Base-by-base conservation (phyloP, 2,888 invertebrate genomes). In the Cephus spinipes region DNA sequence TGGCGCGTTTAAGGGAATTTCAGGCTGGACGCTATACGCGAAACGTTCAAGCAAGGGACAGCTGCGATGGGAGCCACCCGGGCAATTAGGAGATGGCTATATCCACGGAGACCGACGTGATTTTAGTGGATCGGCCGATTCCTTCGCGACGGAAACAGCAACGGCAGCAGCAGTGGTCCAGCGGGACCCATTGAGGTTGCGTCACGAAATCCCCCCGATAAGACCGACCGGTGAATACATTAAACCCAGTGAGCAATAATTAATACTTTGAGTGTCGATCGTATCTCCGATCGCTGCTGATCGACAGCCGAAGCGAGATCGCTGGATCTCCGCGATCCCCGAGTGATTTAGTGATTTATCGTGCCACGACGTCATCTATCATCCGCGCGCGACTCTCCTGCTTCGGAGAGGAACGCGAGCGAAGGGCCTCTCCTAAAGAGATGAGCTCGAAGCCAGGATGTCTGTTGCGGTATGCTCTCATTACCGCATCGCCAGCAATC, bases 321-420 rank as follows among this genome's bases (percentile, higher is more conserved):
- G 76, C 73, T 36, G 34, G 80, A 73, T 79, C 77, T 76, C 74
- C 76, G 76, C 76, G 74, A 74, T 69, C 74, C 80, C 73, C 80
- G 77, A 79, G 84, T 78, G 83, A 85, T 85, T 84, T 79, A 76
- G 79, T 87, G 87, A 87, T 87, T 87, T 87, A 87, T 87, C 83
- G 84, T 83, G 81, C 83, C 82, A 86, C 82, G 79, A 82, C 81
- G 83, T 79, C 83, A 87, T 87, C 85, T 87, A 87, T 87, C 87
- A 87, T 86, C 79, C 77, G 73, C 55, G 69, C 73, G 75, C 75
- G 75, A 78, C 78, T 40, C 40, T 40, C 40, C 40, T 6, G 15
- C 15, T 40, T 15, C 15, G 15, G 15, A 40, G 76, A 36, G 73
- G 68, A 68, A n/a, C 15, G 55, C 30, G 69, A 73, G 76, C 69